A percentile compares a stretch with the other conserved stretches of the same genome.
Evolutionary conservation across 1,140 invertebrate species (phyloP).

Genomic region (Eufriesea mexicana): DNA sequence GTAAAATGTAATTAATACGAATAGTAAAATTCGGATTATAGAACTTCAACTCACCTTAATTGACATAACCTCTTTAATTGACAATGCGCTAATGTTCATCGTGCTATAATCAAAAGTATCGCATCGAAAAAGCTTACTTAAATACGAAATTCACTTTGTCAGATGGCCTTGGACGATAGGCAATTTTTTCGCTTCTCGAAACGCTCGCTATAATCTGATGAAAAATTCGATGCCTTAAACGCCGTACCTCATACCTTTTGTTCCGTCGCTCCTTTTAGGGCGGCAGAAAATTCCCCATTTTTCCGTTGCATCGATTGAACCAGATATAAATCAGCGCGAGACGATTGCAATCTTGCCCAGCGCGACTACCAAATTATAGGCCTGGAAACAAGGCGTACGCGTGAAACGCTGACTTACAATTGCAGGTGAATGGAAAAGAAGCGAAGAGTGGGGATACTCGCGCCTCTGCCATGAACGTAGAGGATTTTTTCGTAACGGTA

Average conservation of each 20-base stretch:
- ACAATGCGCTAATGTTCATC: too few species aligned
- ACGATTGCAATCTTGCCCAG: neutral
- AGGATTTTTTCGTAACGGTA: neutral
- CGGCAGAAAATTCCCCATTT: neutral
- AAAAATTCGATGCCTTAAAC: neutral
- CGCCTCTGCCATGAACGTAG: neutral
- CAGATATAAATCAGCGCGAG: constrained; percentile 11
- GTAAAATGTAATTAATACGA: too few species aligned
- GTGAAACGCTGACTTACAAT: constrained; percentile 14
- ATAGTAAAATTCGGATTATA: too few species aligned
- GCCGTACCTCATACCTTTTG: neutral
- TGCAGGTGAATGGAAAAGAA: constrained; percentile 15
- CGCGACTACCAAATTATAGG: neutral
- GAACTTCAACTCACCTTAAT: too few species aligned
- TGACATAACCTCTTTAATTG: too few species aligned
- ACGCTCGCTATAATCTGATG: neutral
- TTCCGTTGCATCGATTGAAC: neutral
- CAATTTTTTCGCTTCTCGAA: neutral
- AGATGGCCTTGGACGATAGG: neutral
- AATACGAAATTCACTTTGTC: too few species aligned
- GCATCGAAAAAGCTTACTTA: too few species aligned
- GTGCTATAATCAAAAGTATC: too few species aligned
- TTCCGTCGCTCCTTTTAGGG: neutral
- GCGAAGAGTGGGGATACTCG: neutral
- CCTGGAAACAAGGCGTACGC: neutral